These are phyloP conservation scores for Xenops minutus DNA, from an alignment of 2,797 vertebrate genomes.

Conservation along the genomic window DNA sequence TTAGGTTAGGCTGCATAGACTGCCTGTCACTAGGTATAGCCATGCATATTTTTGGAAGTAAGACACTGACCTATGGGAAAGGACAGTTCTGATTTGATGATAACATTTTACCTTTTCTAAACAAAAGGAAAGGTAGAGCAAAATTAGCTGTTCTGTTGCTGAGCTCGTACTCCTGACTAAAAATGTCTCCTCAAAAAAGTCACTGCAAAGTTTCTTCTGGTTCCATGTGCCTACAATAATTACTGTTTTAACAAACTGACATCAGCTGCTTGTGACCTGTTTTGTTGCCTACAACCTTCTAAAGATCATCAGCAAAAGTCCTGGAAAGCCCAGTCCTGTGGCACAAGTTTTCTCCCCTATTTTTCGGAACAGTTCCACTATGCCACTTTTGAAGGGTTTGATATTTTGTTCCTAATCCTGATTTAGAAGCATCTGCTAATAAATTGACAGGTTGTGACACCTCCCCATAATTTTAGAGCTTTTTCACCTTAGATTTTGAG, in stretches of 20 bases:
- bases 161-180: neutral
- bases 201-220: neutral
- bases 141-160: neutral
- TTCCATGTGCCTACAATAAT: neutral
- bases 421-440: conserved; percentile 62
- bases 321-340: neutral
- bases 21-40: neutral
- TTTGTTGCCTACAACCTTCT: neutral
- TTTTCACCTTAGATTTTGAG: conserved; percentile 28
- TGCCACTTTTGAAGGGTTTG: neutral
- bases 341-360: neutral
- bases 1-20: neutral
- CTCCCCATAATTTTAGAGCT: conserved; percentile 30
- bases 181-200: neutral
- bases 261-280: neutral
- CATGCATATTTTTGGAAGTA: neutral
- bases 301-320: neutral
- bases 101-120: neutral
- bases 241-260: neutral
- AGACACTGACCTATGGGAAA: neutral
- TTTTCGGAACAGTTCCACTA: conserved; percentile 10
- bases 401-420: conserved; percentile 27
- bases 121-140: neutral
- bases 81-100: neutral
- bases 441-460: conserved; percentile 60